Base-by-base conservation (phyloP, 2,113 vertebrate genomes). In the Hippoglossus stenolepis region DNA sequence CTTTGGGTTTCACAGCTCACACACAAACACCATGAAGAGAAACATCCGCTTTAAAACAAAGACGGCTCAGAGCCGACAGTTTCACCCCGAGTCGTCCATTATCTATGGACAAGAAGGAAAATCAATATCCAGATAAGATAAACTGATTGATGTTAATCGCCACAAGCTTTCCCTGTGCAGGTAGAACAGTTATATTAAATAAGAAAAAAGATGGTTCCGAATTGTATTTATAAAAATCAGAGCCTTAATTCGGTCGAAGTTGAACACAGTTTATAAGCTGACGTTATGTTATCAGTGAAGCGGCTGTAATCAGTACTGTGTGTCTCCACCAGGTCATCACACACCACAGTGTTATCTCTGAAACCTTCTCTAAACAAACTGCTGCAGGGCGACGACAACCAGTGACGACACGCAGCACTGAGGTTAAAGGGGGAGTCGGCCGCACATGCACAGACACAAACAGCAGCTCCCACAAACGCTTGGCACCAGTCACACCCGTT, bases 391-490 rank as follows among this genome's bases (percentile, higher is more conserved):
- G 83, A 73, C 23, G 72, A 68, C 67, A 71, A 20, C 20, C 64
- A 35, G 58, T 35, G 72, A 71, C 59, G 70, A 79, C 67, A 66
- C 58, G 20, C 53, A 66, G 28, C 70, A 11, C 72, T 3, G 56
- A 63, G 80, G 70, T 78, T 20, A 88, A 61, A 63, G 53, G 43
- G 24, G 78, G 65, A 65, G 62, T 45, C 40, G 8, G 40, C 15
- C 4, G 1, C 21, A 31, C 80, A 65, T 17, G 23, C 71, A 64
- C 40, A 80, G 17, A 76, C 77, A 38, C 65, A 73, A 21, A 75
- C 75, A 45, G 73, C 58, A 65, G 71, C 82, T 59, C 63, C 86
- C 85, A 73, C 81, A 62, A 65, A 70, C 57, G 82, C 60, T 80
- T 65, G 79, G 74, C 84, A 79, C 73, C 79, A 54, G 74, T 51